phyloP scores from a whole-genome alignment of 2,113 vertebrate species.

The Mastomys natalensis region DNA sequence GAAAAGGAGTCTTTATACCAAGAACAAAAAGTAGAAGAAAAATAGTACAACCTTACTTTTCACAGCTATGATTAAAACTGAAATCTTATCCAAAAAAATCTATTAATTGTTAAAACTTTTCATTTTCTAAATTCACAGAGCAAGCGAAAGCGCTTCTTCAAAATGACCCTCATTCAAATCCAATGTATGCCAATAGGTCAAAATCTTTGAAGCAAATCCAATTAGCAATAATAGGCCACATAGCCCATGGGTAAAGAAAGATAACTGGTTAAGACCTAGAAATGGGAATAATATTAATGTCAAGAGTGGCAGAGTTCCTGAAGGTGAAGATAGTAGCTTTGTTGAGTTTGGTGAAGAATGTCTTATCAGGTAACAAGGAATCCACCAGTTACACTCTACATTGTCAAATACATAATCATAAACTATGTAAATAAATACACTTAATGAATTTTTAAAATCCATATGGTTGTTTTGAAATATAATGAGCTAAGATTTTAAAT shows the following conservation, averaged over 20 bases:
- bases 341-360: background rate
- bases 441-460: background rate
- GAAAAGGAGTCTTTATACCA: constrained; percentile 74
- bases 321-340: background rate
- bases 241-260: constrained; percentile 14
- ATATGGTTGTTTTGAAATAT: background rate
- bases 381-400: background rate
- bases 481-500: background rate
- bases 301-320: background rate
- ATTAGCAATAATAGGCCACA: constrained; percentile 29
- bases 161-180: constrained; percentile 47
- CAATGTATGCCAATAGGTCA: background rate
- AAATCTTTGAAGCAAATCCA: background rate
- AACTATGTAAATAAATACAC: background rate
- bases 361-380: background rate
- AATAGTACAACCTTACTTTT: constrained; percentile 14
- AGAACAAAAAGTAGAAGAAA: constrained; percentile 60
- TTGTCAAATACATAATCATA: background rate
- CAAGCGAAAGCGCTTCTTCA: constrained; percentile 68
- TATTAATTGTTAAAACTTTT: constrained; percentile 63
- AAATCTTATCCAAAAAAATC: constrained; percentile 62
- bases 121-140: constrained; percentile 60
- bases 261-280: background rate
- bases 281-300: constrained; percentile 1
- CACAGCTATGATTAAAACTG: constrained; percentile 38